Base-by-base conservation (phyloP, 1,140 invertebrate genomes). In the Pseudomyrmex pallidus region DNA sequence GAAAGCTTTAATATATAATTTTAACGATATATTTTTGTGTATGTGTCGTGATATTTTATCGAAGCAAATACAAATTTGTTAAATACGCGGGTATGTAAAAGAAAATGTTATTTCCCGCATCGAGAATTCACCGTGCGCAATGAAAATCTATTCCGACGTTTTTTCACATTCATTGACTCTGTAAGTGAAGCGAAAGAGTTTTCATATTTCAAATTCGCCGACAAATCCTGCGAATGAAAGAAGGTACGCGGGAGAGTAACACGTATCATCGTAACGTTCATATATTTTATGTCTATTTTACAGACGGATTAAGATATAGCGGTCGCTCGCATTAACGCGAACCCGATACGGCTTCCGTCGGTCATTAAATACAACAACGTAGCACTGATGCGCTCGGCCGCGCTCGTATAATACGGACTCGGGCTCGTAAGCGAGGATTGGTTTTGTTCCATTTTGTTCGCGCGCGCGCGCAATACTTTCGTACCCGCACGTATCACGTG, bases 401-500 rank as follows among this genome's bases (percentile, higher is more conserved):
- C 74, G 54, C 54, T 50, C 63, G 74, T 59, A 78, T 59, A 72
- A 72, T 62, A 72, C 44, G 35, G 54, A 80, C 35, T 35, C 35
- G 35, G 35, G 35, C 54, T 63, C 35, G 13, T 52, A 12, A 61
- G 35, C 35, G 35, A 35, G 35, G 4, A n/a, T 13, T 22, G 44
- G 73, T 74, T 82, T 62, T 63, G 68, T 57, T 61, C 50, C 22
- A 63, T 56, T 82, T 52, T 76, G 50, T 44, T 13, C 59, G 25
- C 15, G 35, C 35, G 35, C 35, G 35, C 35, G 35, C 35, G 25
- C 48, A 35, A 44, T 77, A 67, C 74, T 77, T 77, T 76, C 46
- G 46, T 82, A 82, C 61, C 35, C 70, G 46, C 57, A 82, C 70
- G 44, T 48, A 72, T 80, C 52, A 70, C 63, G 17, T 57, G 15